Evolutionary conservation across 92 coral and sea anemone species (phyloP).

Genomic region (Galaxea fascicularis): DNA sequence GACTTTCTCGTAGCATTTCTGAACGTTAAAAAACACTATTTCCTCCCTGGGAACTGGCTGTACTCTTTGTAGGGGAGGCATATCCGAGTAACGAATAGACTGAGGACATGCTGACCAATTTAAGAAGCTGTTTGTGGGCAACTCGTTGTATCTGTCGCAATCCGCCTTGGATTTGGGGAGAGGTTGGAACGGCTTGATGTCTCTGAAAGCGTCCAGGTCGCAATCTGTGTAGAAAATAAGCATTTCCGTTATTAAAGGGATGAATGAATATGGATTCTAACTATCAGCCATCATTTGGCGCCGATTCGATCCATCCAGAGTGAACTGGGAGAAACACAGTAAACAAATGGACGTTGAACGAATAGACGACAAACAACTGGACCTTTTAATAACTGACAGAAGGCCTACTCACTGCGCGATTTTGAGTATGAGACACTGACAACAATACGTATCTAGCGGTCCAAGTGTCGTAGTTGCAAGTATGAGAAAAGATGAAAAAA

Average conservation of each 20-base stretch:
- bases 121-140: conserved; percentile 27
- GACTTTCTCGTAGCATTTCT: conserved; percentile 86
- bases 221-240: conserved; percentile 18
- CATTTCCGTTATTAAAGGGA: not conserved
- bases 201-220: conserved; percentile 52
- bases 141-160: conserved; percentile 40
- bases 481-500: no score
- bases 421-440: no score
- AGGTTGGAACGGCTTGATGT: conserved; percentile 52
- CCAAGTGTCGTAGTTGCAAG: no score
- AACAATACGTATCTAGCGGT: no score
- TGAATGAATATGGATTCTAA: not conserved
- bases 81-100: conserved; percentile 3
- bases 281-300: not conserved
- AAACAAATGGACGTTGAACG: no score
- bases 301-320: not conserved
- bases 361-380: no score
- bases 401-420: no score
- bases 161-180: conserved; percentile 37
- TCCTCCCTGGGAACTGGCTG: conserved; percentile 27
- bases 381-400: no score
- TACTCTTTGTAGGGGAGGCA: conserved; percentile 49
- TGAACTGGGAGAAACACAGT: no score
- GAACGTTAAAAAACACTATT: conserved; percentile 78
- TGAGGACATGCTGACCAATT: conserved; percentile 44